Conservation (phyloP, 2,797 vertebrate species). For the Siniperca scherzeri region DNA sequence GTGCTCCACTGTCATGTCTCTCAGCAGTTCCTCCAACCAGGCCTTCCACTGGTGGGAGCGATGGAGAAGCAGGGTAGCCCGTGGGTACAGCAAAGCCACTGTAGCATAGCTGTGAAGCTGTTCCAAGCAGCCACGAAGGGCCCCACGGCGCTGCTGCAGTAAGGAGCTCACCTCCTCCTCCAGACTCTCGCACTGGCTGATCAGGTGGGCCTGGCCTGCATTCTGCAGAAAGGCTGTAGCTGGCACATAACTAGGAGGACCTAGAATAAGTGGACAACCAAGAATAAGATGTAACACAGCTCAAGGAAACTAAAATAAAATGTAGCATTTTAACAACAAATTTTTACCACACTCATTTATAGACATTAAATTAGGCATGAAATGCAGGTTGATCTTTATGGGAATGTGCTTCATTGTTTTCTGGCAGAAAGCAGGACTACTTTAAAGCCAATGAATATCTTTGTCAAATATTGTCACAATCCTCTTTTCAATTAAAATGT, state of each 20-base stretch:
- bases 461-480: not conserved
- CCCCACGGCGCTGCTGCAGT: conserved; percentile 94
- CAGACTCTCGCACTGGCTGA: conserved; percentile 95
- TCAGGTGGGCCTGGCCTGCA: conserved; percentile 96
- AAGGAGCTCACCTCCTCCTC: conserved; percentile 93
- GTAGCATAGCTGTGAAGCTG: conserved; percentile 98
- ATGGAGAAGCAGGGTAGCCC: conserved; percentile 92
- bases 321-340: not conserved
- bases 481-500: not conserved
- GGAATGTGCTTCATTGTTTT: not conserved
- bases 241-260: conserved; percentile 97
- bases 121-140: conserved; percentile 93
- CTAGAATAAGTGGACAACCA: conserved; percentile 73
- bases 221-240: conserved; percentile 98
- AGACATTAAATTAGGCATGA: not conserved
- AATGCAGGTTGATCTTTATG: not conserved
- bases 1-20: conserved; percentile 92
- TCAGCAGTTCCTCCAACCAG: conserved; percentile 96
- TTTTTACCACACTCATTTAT: not conserved
- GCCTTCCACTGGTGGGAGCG: conserved; percentile 95
- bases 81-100: conserved; percentile 95
- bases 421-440: not conserved
- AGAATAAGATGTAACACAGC: not conserved
- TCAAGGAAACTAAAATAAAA: not conserved
- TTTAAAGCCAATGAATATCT: not conserved